phyloP scores from a whole-genome alignment of 2,113 vertebrate species.

The Cyanoramphus novaezelandiae region DNA sequence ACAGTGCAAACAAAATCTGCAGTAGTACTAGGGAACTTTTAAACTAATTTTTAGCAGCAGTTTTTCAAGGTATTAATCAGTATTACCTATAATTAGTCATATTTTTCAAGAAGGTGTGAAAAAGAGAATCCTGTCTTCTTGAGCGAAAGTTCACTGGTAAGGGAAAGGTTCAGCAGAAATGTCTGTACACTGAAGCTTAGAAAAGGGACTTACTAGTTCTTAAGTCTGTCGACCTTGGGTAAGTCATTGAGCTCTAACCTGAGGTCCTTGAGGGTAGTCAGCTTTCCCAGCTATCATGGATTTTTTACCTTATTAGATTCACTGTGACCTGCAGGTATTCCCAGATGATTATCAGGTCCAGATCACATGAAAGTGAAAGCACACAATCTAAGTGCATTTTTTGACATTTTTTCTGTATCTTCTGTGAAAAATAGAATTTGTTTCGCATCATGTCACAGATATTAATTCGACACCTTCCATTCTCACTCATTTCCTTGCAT shows the following conservation, averaged over 20 bases:
- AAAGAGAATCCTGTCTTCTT: background rate
- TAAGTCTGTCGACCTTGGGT: background rate
- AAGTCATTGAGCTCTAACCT: background rate
- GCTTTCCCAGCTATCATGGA: background rate
- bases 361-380: background rate
- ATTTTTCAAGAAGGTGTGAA: background rate
- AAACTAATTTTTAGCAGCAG: background rate
- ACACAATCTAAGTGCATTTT: background rate
- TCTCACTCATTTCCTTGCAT: background rate
- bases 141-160: background rate
- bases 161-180: background rate
- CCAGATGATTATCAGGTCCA: background rate
- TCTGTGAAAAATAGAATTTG: background rate
- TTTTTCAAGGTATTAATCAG: background rate
- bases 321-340: background rate
- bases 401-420: background rate
- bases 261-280: background rate
- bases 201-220: background rate
- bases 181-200: background rate
- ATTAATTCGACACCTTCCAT: background rate
- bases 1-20: background rate
- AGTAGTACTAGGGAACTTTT: background rate
- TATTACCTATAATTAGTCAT: background rate
- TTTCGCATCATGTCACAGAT: background rate
- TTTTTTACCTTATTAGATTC: background rate